These are phyloP conservation scores for Philhelius pedissequus DNA, from an alignment of 2,888 invertebrate species.

Conservation along the genomic window DNA sequence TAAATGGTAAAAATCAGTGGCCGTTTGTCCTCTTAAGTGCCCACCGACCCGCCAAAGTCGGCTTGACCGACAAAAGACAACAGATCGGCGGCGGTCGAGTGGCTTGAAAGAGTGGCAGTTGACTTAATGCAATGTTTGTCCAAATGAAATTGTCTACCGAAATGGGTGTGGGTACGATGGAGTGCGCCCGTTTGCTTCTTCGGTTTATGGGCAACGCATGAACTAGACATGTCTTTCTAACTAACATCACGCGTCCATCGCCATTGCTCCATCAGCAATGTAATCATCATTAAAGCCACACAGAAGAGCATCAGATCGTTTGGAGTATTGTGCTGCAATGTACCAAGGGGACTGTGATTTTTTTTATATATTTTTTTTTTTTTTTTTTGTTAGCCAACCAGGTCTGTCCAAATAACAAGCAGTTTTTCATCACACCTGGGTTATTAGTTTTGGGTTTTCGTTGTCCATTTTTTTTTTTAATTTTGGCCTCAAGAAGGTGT, in stretches of 20 bases:
- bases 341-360: not conserved
- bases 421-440: slow-evolving; percentile 59
- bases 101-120: slow-evolving; percentile 30
- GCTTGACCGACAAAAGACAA: slow-evolving; percentile 36
- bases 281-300: slow-evolving; percentile 44
- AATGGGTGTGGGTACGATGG: slow-evolving; percentile 38
- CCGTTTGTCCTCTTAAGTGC: slow-evolving; percentile 44
- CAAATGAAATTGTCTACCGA: slow-evolving; percentile 40
- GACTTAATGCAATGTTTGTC: slow-evolving; percentile 52
- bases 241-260: slow-evolving; percentile 35
- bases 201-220: slow-evolving; percentile 16
- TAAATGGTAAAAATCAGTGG: slow-evolving; percentile 34
- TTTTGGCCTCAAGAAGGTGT: slow-evolving; percentile 9
- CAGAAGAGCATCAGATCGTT: not conserved
- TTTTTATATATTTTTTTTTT: not conserved
- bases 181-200: not conserved
- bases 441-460: slow-evolving; percentile 52
- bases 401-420: slow-evolving; percentile 19
- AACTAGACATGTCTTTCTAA: slow-evolving; percentile 40
- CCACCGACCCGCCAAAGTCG: not conserved
- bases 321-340: too few species aligned
- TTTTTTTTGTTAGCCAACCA: slow-evolving; percentile 48
- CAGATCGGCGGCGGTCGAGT: not conserved
- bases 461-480: slow-evolving; percentile 34
- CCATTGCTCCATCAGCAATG: slow-evolving; percentile 53